A percentile compares a stretch with the other conserved stretches of the same genome.
Conservation (phyloP, 2,113 vertebrate species). For the Triplophysa rosa region DNA sequence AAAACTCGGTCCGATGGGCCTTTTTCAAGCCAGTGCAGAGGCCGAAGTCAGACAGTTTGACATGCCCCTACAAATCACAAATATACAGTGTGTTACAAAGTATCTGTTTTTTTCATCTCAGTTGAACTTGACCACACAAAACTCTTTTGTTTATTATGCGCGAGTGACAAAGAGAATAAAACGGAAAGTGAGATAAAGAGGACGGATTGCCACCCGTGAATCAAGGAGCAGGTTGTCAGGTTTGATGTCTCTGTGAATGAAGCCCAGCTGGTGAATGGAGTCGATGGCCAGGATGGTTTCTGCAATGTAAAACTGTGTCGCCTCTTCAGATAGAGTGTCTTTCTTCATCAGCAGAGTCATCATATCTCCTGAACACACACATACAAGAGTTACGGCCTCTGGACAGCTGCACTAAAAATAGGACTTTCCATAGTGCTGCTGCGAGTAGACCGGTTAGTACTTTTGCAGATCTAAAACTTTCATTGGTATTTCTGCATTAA, state of each 20-base stretch:
- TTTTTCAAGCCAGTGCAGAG: constrained; percentile 98
- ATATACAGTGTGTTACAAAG: not conserved
- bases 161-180: not conserved
- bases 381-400: constrained; percentile 1
- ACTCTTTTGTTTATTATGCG: not conserved
- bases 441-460: not conserved
- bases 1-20: constrained; percentile 97
- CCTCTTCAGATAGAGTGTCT: constrained; percentile 95
- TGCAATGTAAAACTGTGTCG: constrained; percentile 98
- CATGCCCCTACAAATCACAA: constrained; percentile 82
- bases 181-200: not conserved
- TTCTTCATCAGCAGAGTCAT: constrained; percentile 99
- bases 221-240: constrained; percentile 96
- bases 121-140: not conserved
- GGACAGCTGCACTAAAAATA: constrained; percentile 7
- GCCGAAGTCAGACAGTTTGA: constrained; percentile 97
- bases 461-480: not conserved
- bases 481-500: not conserved
- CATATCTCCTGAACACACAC: constrained; percentile 86
- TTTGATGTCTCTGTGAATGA: constrained; percentile 98
- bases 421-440: not conserved
- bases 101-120: not conserved
- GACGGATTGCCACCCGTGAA: constrained; percentile 78
- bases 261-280: constrained; percentile 97
- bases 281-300: constrained; percentile 97